These are phyloP conservation scores for Clarias macrocephalus DNA, from an alignment of 2,113 vertebrate genomes.

Conservation along the genomic window DNA sequence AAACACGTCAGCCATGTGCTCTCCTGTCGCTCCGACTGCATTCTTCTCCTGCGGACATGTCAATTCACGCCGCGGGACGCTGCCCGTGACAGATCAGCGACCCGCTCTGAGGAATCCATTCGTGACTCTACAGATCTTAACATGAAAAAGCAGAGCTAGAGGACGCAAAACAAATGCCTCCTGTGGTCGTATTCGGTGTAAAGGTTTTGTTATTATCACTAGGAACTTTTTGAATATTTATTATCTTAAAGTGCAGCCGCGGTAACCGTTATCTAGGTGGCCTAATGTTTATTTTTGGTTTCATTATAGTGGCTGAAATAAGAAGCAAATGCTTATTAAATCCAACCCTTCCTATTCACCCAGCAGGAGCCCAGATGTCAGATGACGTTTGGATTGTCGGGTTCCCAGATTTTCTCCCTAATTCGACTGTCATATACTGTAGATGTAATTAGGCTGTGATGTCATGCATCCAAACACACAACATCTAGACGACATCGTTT, in stretches of 20 bases:
- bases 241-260: not conserved
- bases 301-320: not conserved
- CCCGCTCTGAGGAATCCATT: not conserved
- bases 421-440: too few relatives aligned
- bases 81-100: not conserved
- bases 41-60: not conserved
- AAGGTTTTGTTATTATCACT: not conserved
- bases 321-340: not conserved
- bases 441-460: too few relatives aligned
- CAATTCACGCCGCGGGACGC: not conserved
- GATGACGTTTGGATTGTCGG: too few relatives aligned
- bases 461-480: too few relatives aligned
- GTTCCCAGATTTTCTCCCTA: too few relatives aligned
- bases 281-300: not conserved
- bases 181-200: not conserved
- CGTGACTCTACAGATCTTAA: not conserved
- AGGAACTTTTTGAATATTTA: not conserved
- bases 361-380: too few relatives aligned
- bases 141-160: too few relatives aligned
- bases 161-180: not conserved
- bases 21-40: not conserved
- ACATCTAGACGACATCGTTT: too few relatives aligned
- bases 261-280: not conserved
- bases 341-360: too few relatives aligned
- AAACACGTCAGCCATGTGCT: constrained; percentile 69